These are phyloP conservation scores for Aix galericulata DNA, from an alignment of 2,113 vertebrate species.

Conservation along the genomic window DNA sequence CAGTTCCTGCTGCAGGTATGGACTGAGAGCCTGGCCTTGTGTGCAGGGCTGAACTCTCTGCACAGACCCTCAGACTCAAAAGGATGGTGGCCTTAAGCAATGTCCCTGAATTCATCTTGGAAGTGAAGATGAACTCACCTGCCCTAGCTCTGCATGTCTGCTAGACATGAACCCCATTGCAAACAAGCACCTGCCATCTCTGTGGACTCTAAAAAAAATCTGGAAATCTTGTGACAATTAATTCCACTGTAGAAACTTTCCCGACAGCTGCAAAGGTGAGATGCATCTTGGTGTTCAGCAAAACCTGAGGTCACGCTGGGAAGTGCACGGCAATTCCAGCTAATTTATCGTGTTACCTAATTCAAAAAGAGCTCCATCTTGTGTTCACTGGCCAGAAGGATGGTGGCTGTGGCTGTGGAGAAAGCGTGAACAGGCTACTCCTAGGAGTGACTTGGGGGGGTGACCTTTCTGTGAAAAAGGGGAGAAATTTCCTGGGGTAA, in stretches of 20 bases:
- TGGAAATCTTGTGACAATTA: not conserved
- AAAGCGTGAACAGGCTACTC: not conserved
- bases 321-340: not conserved
- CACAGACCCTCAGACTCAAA: not conserved
- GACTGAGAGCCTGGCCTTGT: not conserved
- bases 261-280: not conserved
- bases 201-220: fast-evolving
- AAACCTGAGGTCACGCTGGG: not conserved
- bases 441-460: not conserved
- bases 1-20: not conserved
- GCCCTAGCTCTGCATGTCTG: not conserved
- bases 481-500: not conserved
- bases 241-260: not conserved
- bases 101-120: not conserved
- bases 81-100: not conserved
- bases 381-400: not conserved
- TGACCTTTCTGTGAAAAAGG: not conserved
- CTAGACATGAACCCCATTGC: not conserved
- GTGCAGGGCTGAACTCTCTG: not conserved
- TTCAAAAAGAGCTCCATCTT: not conserved
- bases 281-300: fast-evolving
- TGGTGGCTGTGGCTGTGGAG: not conserved
- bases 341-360: not conserved
- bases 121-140: fast-evolving
- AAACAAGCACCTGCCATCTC: not conserved